Evolutionary conservation across 2,113 vertebrate genomes (phyloP), one percentile per base, ranked within the genome.

Genomic region (Lampris incognitus): DNA sequence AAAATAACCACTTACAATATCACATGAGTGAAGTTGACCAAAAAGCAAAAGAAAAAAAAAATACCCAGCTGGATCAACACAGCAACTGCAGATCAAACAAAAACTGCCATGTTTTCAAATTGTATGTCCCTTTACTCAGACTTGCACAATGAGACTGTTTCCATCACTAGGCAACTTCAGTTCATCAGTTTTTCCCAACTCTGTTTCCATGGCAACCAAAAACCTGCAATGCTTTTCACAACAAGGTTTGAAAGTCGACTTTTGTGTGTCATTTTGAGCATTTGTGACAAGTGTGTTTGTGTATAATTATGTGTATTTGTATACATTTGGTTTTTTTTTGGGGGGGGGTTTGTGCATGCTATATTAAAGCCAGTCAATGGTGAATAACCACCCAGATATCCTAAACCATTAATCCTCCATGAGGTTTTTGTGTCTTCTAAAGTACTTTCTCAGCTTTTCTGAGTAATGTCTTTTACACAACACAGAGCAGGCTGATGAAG

Each of bases 181-280:
- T 8, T 39, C 6, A 4, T 9, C 56, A 24, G 48, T 51, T 63
- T 82, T 71, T 39, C 72, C 62, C 68, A 62, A 40, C 67, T 74
- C 70, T 84, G 90, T 93, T 94, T 83, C 88, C 85, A 91, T 88
- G 85, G 88, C 58, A 90, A 92, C 84, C 5, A 58, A 69, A 68
- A 86, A 79, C 55, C 69, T 63, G 81, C 76, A 82, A 61, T 61
- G 13, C 13, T 8, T 69, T 48, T 41, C 40, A 58, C 51, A 50
- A 11, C 46, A 52, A 76, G 54, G 65, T 76, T 66, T 71, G 40
- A 40, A 64, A 72, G 36, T 55, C 8, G 9, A 66, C 72, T 73
- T 55, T 40, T 78, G 40, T 40, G 60, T 52, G 24, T 72, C 42
- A 55, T n/a, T 9, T 37, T 61, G 46, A 5, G 6, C 6, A 38